Percentiles rank a stretch among this genome's conserved stretches.
Conservation (phyloP, 2,888 invertebrate species). For the Thecocarcelia acutangulata region DNA sequence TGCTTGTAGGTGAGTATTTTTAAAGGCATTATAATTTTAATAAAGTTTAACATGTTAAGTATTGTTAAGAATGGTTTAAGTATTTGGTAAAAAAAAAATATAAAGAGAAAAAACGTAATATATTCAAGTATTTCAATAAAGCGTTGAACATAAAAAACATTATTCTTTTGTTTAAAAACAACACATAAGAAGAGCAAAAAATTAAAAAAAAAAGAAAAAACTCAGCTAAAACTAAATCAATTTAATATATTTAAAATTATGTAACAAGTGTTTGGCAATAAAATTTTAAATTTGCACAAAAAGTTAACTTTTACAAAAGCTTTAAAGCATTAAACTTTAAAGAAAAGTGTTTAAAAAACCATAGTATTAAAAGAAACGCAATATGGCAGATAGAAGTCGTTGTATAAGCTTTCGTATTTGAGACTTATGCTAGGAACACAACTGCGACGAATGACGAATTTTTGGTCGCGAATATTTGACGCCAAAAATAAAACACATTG, state of each 20-base stretch:
- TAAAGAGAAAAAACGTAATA: neutral
- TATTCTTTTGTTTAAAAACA: no score
- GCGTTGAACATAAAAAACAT: no score
- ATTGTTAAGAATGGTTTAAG: conserved; percentile 3
- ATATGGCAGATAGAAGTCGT: no score
- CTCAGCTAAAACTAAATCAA: neutral
- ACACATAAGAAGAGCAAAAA: no score
- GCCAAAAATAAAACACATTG: no score
- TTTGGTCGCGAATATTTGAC: no score
- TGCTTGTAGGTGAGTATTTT: neutral
- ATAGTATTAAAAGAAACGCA: neutral
- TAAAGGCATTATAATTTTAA: conserved; percentile 6
- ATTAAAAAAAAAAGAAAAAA: no score
- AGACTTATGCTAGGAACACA: no score
- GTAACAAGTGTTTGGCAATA: conserved; percentile 18
- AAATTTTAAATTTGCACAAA: conserved; percentile 19
- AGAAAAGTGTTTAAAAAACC: neutral
- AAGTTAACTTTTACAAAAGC: conserved; percentile 19
- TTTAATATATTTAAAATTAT: conserved; percentile 11
- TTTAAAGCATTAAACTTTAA: conserved; percentile 29
- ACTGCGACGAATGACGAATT: no score
- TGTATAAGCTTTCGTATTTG: no score
- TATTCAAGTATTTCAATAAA: neutral
- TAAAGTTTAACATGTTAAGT: neutral
- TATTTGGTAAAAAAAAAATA: neutral